Evolutionary conservation across 35 echinoderm and acorn worm genomes (phyloP).

Genomic region (Lytechinus pictus): DNA sequence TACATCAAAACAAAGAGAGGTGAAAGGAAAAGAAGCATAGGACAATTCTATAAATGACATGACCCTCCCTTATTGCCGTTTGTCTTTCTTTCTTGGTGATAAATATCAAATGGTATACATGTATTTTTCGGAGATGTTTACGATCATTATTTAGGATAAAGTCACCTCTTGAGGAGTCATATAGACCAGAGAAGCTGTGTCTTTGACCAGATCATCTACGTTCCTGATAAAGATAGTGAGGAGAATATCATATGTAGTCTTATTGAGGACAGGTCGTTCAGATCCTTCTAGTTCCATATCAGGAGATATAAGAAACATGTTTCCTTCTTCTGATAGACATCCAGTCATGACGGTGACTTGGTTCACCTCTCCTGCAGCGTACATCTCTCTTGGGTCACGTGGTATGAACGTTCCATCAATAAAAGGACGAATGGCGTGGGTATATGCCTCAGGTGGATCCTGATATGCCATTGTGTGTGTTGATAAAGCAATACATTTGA

Average conservation of each 20-base stretch:
- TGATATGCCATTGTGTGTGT: background rate
- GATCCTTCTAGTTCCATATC: background rate
- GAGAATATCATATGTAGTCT: background rate
- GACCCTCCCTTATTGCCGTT: too few species aligned
- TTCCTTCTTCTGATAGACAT: conserved; percentile 21
- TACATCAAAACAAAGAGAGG: too few species aligned
- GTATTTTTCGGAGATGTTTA: too few species aligned
- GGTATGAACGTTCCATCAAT: conserved; percentile 2
- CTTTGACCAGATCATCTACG: background rate
- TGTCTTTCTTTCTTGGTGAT: too few species aligned
- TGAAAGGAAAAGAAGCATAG: too few species aligned
- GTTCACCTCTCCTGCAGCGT: background rate
- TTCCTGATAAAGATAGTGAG: background rate
- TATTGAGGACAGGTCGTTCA: background rate
- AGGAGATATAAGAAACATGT: background rate
- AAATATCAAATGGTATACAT: too few species aligned
- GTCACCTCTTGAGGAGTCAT: background rate
- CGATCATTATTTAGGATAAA: too few species aligned
- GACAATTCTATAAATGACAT: too few species aligned
- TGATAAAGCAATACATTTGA: background rate
- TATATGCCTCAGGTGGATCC: background rate
- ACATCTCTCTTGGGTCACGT: background rate
- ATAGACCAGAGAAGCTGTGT: background rate
- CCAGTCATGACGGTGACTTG: background rate
- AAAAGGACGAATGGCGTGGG: background rate